These are phyloP conservation scores for Gastrophysa polygoni DNA, from an alignment of 2,888 invertebrate species.

Conservation along the genomic window DNA sequence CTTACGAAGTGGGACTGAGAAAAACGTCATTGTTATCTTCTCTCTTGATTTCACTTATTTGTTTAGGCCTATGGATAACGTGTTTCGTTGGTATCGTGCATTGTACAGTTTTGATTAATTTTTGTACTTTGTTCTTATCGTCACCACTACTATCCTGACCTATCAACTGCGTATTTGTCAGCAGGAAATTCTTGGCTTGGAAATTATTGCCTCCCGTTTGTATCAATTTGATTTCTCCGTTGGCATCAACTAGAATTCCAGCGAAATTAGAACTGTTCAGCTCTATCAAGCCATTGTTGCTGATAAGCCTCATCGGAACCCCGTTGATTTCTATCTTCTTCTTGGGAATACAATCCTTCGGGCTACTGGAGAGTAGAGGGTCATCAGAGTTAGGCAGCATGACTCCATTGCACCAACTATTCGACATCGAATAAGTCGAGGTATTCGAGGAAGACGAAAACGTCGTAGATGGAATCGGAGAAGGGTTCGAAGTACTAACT, in stretches of 20 bases:
- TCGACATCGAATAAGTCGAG: slow-evolving; percentile 56
- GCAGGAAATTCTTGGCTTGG: slow-evolving; percentile 55
- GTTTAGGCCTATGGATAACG: slow-evolving; percentile 50
- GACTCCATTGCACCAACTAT: slow-evolving; percentile 69
- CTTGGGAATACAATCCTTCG: slow-evolving; percentile 73
- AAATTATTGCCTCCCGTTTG: slow-evolving; percentile 62
- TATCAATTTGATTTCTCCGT: slow-evolving; percentile 67
- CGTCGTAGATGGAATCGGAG: slow-evolving; percentile 37
- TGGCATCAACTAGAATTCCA: slow-evolving; percentile 66
- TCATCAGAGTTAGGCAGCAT: slow-evolving; percentile 91
- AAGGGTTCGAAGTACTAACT: slow-evolving; percentile 48
- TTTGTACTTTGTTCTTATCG: slow-evolving; percentile 47
- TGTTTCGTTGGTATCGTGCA: slow-evolving; percentile 50
- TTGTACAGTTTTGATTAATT: slow-evolving; percentile 49
- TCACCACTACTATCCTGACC: slow-evolving; percentile 43
- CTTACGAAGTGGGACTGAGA: slow-evolving; percentile 70
- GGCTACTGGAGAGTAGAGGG: slow-evolving; percentile 81
- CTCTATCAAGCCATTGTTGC: slow-evolving; percentile 63
- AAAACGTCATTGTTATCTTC: slow-evolving; percentile 78
- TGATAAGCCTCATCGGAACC: slow-evolving; percentile 62
- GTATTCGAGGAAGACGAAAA: slow-evolving; percentile 53
- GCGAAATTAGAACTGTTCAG: slow-evolving; percentile 63
- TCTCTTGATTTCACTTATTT: slow-evolving; percentile 61
- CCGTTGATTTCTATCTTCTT: slow-evolving; percentile 64
- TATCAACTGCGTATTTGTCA: slow-evolving; percentile 50